Percentiles rank a stretch among this genome's conserved stretches.
These are phyloP conservation scores for Pogona vitticeps DNA, from an alignment of 2,113 vertebrate genomes.

Conservation along the genomic window DNA sequence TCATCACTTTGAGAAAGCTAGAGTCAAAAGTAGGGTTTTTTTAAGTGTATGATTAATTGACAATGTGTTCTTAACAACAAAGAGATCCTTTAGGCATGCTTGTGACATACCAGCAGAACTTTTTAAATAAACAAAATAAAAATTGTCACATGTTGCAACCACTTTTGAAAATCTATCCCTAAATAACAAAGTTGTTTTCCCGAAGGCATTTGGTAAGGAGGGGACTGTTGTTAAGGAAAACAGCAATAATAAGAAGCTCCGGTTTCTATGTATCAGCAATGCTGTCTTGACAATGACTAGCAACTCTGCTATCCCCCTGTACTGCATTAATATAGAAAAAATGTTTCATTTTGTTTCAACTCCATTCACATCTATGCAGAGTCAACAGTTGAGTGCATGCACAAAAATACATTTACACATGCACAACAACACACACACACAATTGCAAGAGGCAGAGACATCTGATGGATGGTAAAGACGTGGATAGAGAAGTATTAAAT, in stretches of 20 bases:
- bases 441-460: too few species aligned
- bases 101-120: background rate
- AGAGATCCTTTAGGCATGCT: background rate
- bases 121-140: background rate
- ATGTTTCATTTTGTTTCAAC: background rate
- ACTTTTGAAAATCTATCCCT: background rate
- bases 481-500: background rate
- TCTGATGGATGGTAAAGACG: background rate
- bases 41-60: background rate
- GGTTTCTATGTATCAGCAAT: too few species aligned
- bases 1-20: background rate
- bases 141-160: background rate
- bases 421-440: too few species aligned
- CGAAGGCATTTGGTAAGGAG: background rate
- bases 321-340: background rate
- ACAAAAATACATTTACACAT: too few species aligned
- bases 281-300: background rate
- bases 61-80: background rate
- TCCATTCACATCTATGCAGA: too few species aligned
- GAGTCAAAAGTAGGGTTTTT: background rate
- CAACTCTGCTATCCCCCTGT: background rate
- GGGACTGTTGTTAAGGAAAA: background rate
- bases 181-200: background rate
- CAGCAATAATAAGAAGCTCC: background rate
- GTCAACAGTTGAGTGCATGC: background rate